Evolutionary conservation across 2,113 vertebrate species (phyloP), one percentile per base, ranked within the genome.

Genomic region (Labeo rohita): DNA sequence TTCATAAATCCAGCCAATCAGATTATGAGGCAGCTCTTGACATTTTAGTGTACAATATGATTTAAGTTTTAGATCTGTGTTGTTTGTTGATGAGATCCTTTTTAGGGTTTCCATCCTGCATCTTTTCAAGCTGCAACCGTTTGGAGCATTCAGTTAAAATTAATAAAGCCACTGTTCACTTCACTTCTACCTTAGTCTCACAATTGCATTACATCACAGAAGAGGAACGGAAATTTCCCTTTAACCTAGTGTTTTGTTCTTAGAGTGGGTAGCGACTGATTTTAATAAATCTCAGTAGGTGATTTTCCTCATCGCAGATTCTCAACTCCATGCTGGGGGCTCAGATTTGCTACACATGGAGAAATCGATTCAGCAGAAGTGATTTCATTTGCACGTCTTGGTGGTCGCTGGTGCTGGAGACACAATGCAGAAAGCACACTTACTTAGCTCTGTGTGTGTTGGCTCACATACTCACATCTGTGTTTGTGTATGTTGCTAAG

Each of bases 401-500:
- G 47, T 21, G 16, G 47, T 59, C 6, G 12, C n/a, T 7, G 54
- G 28, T 56, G 45, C 63, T 36, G 78, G 82, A 83, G 88, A 86
- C 76, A 76, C 68, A 76, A 78, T n/a, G 82, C 70, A 89, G 74
- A 78, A 72, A 68, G 39, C 68, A 43, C 43, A 39, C 65, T 86
- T 68, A 39, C 28, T 88, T 68, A 65, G 84, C 66, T 61, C 59
- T 34, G 63, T 70, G 81, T 36, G 59, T 70, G 56, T 73, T 79
- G 74, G 82, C 83, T 72, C 28, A 6, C 16, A 10, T 45, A 8
- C 76, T 85, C 85, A 87, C 88, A 89, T 89, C 88, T 89, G 88
- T 89, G 83, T 89, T 87, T 89, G 88, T 89, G 78, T 89, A 49
- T 70, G 80, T 82, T 82, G 80, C 80, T 82, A 70, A 85, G 88